A percentile compares a stretch with the other conserved stretches of the same genome.
phyloP scores from a whole-genome alignment of 1,140 invertebrate genomes.

The Cydia strobilella region DNA sequence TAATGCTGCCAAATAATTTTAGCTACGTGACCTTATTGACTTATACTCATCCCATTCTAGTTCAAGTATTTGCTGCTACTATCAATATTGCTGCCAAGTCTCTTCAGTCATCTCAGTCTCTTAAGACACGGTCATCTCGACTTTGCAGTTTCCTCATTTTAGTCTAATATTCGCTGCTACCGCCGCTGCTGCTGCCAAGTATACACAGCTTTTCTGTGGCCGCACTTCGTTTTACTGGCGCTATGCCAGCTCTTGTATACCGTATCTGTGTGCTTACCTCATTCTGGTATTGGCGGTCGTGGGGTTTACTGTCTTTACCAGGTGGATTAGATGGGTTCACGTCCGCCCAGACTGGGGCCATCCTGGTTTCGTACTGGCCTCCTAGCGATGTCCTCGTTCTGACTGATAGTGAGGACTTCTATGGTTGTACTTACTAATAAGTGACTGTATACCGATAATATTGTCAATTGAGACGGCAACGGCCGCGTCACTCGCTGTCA shows the following conservation, averaged over 20 bases:
- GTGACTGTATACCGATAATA: too few species aligned
- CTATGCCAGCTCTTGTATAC: not conserved
- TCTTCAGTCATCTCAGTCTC: not conserved
- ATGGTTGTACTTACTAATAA: too few species aligned
- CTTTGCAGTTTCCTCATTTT: not conserved
- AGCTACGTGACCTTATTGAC: not conserved
- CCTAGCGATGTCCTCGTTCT: not conserved
- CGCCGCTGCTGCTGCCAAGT: not conserved
- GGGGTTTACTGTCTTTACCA: not conserved
- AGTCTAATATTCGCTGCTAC: not conserved
- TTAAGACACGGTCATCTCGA: not conserved
- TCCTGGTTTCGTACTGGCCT: not conserved
- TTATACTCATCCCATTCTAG: not conserved
- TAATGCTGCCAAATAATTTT: too few species aligned
- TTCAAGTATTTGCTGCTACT: not conserved
- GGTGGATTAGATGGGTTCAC: conserved; percentile 1
- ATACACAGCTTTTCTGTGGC: not conserved
- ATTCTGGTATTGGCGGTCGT: not conserved
- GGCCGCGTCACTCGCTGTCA: too few species aligned
- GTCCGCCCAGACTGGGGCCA: not conserved
- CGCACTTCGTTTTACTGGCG: not conserved
- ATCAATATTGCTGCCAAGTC: conserved; percentile 5
- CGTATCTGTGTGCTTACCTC: not conserved
- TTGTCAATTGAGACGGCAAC: too few species aligned
- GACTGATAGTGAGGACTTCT: too few species aligned